Evolutionary conservation across 2,888 invertebrate species (phyloP).

Genomic region (Metellina segmentata): DNA sequence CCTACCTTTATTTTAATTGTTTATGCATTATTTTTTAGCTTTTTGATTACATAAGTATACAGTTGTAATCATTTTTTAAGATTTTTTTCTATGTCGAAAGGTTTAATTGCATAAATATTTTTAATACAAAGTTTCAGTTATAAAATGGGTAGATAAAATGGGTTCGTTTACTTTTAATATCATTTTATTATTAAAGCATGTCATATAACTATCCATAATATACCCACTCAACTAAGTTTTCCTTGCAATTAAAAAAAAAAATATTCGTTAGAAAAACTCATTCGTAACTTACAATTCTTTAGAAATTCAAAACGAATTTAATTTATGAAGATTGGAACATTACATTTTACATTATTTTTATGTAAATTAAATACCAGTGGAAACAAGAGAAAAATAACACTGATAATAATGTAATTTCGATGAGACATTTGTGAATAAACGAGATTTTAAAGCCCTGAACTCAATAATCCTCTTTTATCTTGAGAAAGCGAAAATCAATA

Average conservation of each 20-base stretch:
- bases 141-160: too few species aligned
- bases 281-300: too few species aligned
- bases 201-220: too few species aligned
- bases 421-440: background rate
- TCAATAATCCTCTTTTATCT: background rate
- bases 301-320: background rate
- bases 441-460: background rate
- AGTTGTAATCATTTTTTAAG: too few species aligned
- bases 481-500: background rate
- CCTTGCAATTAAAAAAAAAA: background rate
- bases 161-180: too few species aligned
- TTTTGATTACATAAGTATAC: too few species aligned
- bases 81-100: too few species aligned
- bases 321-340: background rate
- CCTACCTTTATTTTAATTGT: too few species aligned
- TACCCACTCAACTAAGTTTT: background rate
- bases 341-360: background rate
- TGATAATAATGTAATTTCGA: background rate
- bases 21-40: too few species aligned
- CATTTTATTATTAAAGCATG: too few species aligned
- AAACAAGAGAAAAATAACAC: background rate
- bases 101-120: too few species aligned
- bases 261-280: background rate
- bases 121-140: too few species aligned
- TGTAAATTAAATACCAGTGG: background rate